A percentile compares a stretch with the other conserved stretches of the same genome.
phyloP scores from a whole-genome alignment of 2,797 vertebrate genomes.

The Lutjanus argentimaculatus region DNA sequence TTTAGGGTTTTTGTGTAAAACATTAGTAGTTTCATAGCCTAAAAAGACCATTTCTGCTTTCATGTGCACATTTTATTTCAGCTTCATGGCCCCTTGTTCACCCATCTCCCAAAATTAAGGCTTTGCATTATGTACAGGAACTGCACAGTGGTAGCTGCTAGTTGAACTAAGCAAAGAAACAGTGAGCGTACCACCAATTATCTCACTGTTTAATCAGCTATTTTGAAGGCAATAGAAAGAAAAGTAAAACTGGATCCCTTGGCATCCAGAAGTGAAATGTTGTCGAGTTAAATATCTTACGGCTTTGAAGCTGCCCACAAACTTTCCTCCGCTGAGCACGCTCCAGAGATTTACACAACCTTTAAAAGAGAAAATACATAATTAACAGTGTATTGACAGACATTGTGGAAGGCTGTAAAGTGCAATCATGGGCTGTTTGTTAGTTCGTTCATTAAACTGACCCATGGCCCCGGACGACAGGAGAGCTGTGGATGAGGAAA shows the following conservation, averaged over 20 bases:
- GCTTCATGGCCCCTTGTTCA: slow-evolving; percentile 23
- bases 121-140: slow-evolving; percentile 34
- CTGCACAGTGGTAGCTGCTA: slow-evolving; percentile 30
- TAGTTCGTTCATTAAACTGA: slow-evolving; percentile 52
- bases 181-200: background rate
- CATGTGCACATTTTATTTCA: slow-evolving; percentile 15
- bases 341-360: slow-evolving; percentile 86
- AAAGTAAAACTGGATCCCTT: slow-evolving; percentile 10
- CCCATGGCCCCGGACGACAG: slow-evolving; percentile 81
- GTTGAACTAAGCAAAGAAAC: slow-evolving; percentile 43
- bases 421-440: slow-evolving; percentile 40
- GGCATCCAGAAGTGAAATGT: slow-evolving; percentile 24
- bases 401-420: slow-evolving; percentile 25
- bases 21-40: background rate
- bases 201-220: slow-evolving; percentile 36
- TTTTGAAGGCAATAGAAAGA: slow-evolving; percentile 23
- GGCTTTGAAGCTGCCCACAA: slow-evolving; percentile 82
- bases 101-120: slow-evolving; percentile 1
- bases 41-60: slow-evolving; percentile 10
- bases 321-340: slow-evolving; percentile 71
- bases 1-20: slow-evolving; percentile 3
- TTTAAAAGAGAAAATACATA: slow-evolving; percentile 62
- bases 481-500: slow-evolving; percentile 71
- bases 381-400: slow-evolving; percentile 34
- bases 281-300: slow-evolving; percentile 70